phyloP scores from a whole-genome alignment of 2,888 invertebrate genomes.

The Prenolepis imparis region DNA sequence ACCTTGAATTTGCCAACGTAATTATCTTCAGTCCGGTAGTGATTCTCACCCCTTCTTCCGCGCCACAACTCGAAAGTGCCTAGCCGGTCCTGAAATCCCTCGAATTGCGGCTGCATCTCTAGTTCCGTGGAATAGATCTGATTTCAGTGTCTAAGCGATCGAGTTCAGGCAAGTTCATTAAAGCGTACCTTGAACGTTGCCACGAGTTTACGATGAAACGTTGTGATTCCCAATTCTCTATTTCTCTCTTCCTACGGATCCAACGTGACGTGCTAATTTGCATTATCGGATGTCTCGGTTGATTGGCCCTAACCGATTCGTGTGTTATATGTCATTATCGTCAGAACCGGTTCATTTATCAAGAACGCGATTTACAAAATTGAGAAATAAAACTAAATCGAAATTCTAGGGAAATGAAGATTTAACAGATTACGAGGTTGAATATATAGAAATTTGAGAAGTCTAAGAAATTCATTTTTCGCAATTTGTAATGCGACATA shows the following conservation, averaged over 20 bases:
- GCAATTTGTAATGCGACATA: too few species aligned
- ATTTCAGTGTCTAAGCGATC: conserved; percentile 69
- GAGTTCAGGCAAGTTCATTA: conserved; percentile 43
- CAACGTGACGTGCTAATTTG: conserved; percentile 21
- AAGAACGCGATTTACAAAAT: not conserved
- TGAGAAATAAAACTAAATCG: not conserved
- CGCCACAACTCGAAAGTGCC: conserved; percentile 89
- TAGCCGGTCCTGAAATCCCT: conserved; percentile 90
- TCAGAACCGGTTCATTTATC: conserved; percentile 25
- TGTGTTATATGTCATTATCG: not conserved
- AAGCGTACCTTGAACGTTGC: conserved; percentile 82
- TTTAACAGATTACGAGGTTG: not conserved
- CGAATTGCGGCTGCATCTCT: conserved; percentile 90
- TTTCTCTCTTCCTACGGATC: conserved; percentile 77
- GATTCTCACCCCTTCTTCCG: conserved; percentile 87
- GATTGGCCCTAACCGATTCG: not conserved
- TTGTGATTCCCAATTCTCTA: conserved; percentile 68
- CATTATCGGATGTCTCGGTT: conserved; percentile 17
- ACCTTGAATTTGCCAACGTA: conserved; percentile 87
- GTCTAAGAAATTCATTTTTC: not conserved
- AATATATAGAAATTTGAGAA: not conserved
- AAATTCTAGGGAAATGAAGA: not conserved
- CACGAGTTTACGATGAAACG: conserved; percentile 67
- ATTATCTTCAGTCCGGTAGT: conserved; percentile 86
- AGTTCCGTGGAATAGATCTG: conserved; percentile 90